Percentiles rank a stretch among this genome's conserved stretches.
Evolutionary conservation across 2,888 invertebrate genomes (phyloP).

Genomic region (Macaria liturata): DNA sequence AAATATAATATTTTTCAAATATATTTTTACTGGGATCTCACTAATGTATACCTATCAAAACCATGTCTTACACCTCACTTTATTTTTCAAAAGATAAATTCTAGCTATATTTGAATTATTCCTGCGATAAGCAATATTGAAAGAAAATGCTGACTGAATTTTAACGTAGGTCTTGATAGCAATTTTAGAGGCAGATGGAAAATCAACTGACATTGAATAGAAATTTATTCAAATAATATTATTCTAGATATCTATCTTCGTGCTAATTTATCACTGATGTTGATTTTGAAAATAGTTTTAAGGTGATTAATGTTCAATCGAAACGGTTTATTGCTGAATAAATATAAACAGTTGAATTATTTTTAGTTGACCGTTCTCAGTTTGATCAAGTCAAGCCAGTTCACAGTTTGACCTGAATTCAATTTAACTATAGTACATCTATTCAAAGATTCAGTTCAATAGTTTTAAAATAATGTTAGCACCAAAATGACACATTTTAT

Average conservation of each 20-base stretch:
- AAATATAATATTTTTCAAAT: too few species aligned
- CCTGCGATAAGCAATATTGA: conserved; percentile 1
- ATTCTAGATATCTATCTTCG: conserved; percentile 15
- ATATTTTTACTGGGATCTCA: too few species aligned
- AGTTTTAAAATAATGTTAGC: not conserved
- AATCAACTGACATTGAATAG: conserved; percentile 8
- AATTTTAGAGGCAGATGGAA: conserved; percentile 12
- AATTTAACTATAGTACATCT: not conserved
- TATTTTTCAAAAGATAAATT: conserved; percentile 1
- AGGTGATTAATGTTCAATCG: conserved; percentile 18
- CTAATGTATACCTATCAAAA: too few species aligned
- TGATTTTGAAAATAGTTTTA: conserved; percentile 12
- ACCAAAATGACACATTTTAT: too few species aligned
- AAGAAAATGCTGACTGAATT: conserved; percentile 10
- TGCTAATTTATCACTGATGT: conserved; percentile 15
- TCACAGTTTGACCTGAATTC: too few species aligned
- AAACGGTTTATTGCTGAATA: conserved; percentile 12
- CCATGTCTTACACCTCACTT: too few species aligned
- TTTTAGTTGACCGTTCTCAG: not conserved
- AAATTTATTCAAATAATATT: conserved; percentile 14
- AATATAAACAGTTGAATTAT: conserved; percentile 12
- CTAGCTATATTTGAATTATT: conserved; percentile 6
- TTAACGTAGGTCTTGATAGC: conserved; percentile 7
- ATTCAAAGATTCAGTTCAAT: conserved; percentile 1
- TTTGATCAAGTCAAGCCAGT: too few species aligned